Evolutionary conservation across 2,113 vertebrate species (phyloP).

Genomic region (Phaetusa simplex): DNA sequence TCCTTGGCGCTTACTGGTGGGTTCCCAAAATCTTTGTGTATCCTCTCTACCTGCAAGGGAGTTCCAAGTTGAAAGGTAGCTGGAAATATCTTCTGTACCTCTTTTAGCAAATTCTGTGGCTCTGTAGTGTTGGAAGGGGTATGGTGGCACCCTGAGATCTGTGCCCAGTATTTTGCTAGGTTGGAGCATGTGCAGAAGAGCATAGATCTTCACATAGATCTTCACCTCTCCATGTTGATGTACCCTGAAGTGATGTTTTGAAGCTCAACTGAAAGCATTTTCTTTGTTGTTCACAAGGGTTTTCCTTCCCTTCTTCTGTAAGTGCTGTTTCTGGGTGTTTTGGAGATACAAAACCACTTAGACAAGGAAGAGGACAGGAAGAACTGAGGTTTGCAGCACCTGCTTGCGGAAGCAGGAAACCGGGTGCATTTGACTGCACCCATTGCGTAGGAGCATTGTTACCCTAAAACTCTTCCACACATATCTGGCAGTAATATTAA

Average conservation of each 20-base stretch:
- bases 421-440: fast-evolving
- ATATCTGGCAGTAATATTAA: neutral
- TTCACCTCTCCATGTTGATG: neutral
- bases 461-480: neutral
- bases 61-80: neutral
- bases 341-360: neutral
- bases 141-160: neutral
- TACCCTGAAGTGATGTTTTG: neutral
- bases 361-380: neutral
- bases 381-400: neutral
- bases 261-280: neutral
- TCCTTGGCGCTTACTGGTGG: neutral
- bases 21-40: neutral
- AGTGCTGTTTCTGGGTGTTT: neutral
- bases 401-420: neutral
- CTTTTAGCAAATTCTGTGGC: neutral
- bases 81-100: neutral
- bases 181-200: neutral
- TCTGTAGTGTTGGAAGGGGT: neutral
- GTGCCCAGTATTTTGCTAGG: neutral
- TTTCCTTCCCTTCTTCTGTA: neutral
- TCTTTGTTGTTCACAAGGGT: neutral
- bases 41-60: neutral
- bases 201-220: neutral
- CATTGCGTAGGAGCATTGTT: neutral